Base-by-base conservation (phyloP, 2,113 vertebrate species). In the Leucopsar rothschildi region DNA sequence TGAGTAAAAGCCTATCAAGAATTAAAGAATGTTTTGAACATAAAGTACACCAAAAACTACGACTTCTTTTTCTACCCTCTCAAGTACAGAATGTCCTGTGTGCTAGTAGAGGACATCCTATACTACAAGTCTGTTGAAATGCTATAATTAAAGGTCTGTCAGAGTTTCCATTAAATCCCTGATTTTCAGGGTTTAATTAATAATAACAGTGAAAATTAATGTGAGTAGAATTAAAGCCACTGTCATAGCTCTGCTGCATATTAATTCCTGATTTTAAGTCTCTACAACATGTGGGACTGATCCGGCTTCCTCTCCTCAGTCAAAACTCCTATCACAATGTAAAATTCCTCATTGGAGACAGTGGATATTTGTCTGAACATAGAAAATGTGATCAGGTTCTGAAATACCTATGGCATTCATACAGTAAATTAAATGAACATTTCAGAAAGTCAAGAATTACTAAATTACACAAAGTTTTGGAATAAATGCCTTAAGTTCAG, bases 181-280 rank as follows among this genome's bases (percentile, higher is more conserved):
- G 98, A 97, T 97, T 97, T 97, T 97, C 97, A 97, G 97, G 94
- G 96, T 96, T 96, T 98, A 98, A 98, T 98, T 98, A 98, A 98
- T 97, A 97, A 94, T 93, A 96, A 96, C 94, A 97, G 92, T 94
- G 94, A 96, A 97, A 95, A 97, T 97, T 98, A 97, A 96, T 97
- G 96, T 96, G 94, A 96, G 90, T 89, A 83, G 96, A 98, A 97
- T 96, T 97, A 97, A 93, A 98, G 95, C 93, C 93, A 94, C 96
- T 98, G 94, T 93, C 94, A 95, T 55, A 95, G 95, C 91, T 89
- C 65, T 94, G 91, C 88, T 84, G 64, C 97, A 96, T 97, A 97
- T 97, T 97, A 98, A 97, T 97, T 95, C 90, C 69, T 72, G 72
- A 92, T 88, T 94, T 93, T 78, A 95, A 94, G 90, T 88, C 88